Conservation (phyloP, 2,888 invertebrate genomes). For the Chesias legatella region DNA sequence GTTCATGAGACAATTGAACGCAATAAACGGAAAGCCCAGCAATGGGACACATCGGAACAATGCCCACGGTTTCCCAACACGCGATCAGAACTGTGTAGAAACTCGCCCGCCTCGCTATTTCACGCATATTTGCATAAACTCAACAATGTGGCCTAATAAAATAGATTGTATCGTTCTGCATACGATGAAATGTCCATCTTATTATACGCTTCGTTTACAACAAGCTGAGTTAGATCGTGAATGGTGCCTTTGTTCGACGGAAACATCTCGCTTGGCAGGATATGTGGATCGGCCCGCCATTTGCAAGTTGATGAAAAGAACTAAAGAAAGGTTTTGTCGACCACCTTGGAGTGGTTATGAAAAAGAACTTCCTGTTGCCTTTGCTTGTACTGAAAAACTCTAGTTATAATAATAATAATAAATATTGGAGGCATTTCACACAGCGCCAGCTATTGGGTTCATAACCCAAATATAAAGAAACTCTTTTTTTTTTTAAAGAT, state of each 20-base stretch:
- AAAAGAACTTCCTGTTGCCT: too few relatives aligned
- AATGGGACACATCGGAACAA: conserved; percentile 13
- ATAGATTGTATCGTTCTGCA: conserved; percentile 40
- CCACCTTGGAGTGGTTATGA: too few relatives aligned
- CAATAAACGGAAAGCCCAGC: conserved; percentile 9
- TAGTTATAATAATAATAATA: too few relatives aligned
- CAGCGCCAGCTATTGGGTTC: too few relatives aligned
- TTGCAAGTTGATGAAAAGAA: too few relatives aligned
- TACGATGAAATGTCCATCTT: conserved; percentile 46
- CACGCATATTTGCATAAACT: conserved; percentile 48
- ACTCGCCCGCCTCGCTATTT: conserved; percentile 40
- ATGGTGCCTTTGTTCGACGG: conserved; percentile 14
- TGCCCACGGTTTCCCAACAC: conserved; percentile 20
- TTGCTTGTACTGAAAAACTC: too few relatives aligned
- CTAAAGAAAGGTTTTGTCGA: too few relatives aligned
- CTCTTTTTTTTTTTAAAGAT: too few relatives aligned
- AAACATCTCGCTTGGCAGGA: conserved; percentile 7
- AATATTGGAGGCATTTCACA: too few relatives aligned
- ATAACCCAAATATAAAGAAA: too few relatives aligned
- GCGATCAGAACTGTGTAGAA: conserved; percentile 27
- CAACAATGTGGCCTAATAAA: conserved; percentile 47
- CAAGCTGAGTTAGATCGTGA: conserved; percentile 13
- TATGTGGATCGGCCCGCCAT: not conserved
- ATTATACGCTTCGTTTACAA: conserved; percentile 50
- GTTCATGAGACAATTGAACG: conserved; percentile 4